A percentile compares a stretch with the other conserved stretches of the same genome.
Evolutionary conservation across 2,113 vertebrate species (phyloP).

Genomic region (Lathamus discolor): DNA sequence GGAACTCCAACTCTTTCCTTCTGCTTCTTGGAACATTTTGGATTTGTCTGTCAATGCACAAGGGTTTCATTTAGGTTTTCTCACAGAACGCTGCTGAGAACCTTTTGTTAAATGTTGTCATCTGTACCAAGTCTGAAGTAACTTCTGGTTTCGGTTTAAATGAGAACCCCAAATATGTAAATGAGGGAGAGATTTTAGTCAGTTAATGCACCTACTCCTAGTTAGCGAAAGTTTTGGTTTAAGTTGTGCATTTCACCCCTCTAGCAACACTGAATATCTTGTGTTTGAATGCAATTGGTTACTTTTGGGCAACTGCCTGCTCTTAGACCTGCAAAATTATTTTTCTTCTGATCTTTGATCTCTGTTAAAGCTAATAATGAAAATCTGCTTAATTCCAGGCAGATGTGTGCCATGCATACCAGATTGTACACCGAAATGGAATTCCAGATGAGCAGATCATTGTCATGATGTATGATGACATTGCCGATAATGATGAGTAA

Average conservation of each 20-base stretch:
- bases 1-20: background rate
- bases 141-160: background rate
- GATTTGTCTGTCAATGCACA: background rate
- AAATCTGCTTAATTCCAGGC: slow-evolving; percentile 75
- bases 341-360: background rate
- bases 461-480: slow-evolving; percentile 99
- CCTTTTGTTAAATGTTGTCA: background rate
- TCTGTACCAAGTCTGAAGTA: background rate
- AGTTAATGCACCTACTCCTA: background rate
- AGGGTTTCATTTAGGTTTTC: background rate
- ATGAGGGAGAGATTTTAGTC: background rate
- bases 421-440: slow-evolving; percentile 93
- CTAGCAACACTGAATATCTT: background rate
- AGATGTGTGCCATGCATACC: slow-evolving; percentile 94
- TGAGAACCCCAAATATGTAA: background rate
- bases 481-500: slow-evolving; percentile 85
- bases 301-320: background rate
- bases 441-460: slow-evolving; percentile 94
- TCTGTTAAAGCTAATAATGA: background rate
- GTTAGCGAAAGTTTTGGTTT: background rate
- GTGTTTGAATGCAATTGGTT: background rate
- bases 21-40: background rate
- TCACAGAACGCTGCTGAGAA: background rate
- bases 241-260: background rate
- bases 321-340: background rate